Evolutionary conservation across 2,888 invertebrate species (phyloP).

Genomic region (Stenodema calcarata): DNA sequence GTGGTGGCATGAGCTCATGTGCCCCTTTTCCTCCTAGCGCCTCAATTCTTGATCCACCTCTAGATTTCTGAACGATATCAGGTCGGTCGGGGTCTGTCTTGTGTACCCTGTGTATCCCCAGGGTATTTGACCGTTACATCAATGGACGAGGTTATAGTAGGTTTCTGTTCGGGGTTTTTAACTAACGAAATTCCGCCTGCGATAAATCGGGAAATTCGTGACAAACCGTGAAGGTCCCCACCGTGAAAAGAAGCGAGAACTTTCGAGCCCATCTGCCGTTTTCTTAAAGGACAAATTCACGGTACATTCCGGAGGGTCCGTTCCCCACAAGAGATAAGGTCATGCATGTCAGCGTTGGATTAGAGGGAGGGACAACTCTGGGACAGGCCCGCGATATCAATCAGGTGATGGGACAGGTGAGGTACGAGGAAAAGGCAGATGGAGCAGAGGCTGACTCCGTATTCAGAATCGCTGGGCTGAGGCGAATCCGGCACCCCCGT

Average conservation of each 20-base stretch:
- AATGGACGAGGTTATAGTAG: neutral
- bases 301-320: conserved; percentile 41
- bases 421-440: conserved; percentile 1
- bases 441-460: neutral
- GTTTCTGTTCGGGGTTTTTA: neutral
- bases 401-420: conserved; percentile 15
- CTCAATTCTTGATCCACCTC: no score
- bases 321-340: conserved; percentile 29
- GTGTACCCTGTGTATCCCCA: no score
- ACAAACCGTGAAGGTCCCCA: neutral
- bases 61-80: no score
- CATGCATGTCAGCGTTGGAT: conserved; percentile 39
- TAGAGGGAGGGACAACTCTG: neutral
- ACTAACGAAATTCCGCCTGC: neutral
- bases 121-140: neutral
- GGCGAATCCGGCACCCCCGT: conserved; percentile 22
- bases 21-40: no score
- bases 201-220: conserved; percentile 24
- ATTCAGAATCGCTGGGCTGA: conserved; percentile 21
- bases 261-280: conserved; percentile 14
- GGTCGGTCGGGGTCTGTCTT: no score
- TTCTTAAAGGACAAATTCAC: conserved; percentile 44
- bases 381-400: conserved; percentile 26
- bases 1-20: no score
- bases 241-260: neutral